Base-by-base conservation (phyloP, 2,113 vertebrate species). In the Microcebus lehilahytsara region DNA sequence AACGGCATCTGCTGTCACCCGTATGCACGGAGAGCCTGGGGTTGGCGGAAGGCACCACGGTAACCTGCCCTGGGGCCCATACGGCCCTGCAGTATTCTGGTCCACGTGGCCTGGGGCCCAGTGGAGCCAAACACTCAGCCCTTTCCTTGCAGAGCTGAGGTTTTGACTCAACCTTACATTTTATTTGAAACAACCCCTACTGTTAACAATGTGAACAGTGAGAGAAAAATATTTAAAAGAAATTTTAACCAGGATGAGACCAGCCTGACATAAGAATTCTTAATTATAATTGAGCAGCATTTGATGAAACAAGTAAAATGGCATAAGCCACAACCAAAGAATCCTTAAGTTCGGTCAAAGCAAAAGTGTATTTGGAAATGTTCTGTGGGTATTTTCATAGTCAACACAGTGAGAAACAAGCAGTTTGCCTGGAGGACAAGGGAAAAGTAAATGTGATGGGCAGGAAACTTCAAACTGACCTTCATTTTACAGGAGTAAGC, bases 21-120 rank as follows among this genome's bases (percentile, higher is more conserved):
- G 9, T 0, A 40, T 2, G 9, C 1, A 46, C 3, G 8, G 53
- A 20, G 7, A 19, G 11, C 6, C 9, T 14, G 10, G 6, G 25
- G 9, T 80, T 30, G 32, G n/a, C 9, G 56, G 23, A 40, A 42
- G 12, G 32, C 1, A 64, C 2, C 17, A 4, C 67, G 20, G 23
- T 20, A 60, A n/a, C 9, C 16, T 37, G 3, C 1, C 4, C 4
- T 12, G 30, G 7, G 6, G 7, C 14, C 12, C n/a, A 78, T 30
- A 22, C 12, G 92, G 5, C 19, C 37, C 64, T 60, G 14, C n/a
- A 17, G 8, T 4, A 8, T 64, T 74, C 13, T 60, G 8, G 3
- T 5, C 7, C 11, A 58, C 2, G n/a, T 49, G 30, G 25, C 58
- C 12, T 22, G 9, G 4, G 49, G 30, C 3, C 2, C 7, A 0